Conservation (phyloP, 2,797 vertebrate genomes). For the Enteromius treurensis region DNA sequence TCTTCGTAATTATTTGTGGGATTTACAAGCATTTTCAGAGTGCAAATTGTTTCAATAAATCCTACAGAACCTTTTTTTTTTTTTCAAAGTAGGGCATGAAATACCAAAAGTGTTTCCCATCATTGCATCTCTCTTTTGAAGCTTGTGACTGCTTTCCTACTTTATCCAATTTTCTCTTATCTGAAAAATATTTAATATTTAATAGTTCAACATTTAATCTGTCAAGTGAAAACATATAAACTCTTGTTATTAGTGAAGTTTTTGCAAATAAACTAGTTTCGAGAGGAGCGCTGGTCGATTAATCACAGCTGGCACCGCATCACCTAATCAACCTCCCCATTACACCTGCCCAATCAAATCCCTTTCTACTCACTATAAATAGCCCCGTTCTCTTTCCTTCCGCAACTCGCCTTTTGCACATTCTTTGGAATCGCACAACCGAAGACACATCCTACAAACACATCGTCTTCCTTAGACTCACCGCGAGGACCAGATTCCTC, state of each 20-base stretch:
- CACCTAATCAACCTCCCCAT: no score
- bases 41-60: neutral
- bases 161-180: neutral
- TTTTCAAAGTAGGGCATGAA: neutral
- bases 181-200: neutral
- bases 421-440: no score
- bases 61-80: neutral
- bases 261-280: no score
- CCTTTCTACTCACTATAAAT: no score
- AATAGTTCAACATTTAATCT: neutral
- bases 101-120: neutral
- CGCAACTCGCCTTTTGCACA: no score
- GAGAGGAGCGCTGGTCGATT: no score
- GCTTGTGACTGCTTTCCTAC: neutral
- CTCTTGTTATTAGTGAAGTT: neutral
- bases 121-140: neutral
- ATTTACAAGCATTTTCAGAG: neutral
- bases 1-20: neutral
- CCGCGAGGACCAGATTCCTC: no score
- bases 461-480: no score
- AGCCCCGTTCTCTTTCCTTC: no score
- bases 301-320: no score
- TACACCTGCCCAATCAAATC: no score
- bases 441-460: no score
- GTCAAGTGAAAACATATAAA: neutral